Conservation (phyloP, 2,797 vertebrate genomes). For the Liparis tanakae region DNA sequence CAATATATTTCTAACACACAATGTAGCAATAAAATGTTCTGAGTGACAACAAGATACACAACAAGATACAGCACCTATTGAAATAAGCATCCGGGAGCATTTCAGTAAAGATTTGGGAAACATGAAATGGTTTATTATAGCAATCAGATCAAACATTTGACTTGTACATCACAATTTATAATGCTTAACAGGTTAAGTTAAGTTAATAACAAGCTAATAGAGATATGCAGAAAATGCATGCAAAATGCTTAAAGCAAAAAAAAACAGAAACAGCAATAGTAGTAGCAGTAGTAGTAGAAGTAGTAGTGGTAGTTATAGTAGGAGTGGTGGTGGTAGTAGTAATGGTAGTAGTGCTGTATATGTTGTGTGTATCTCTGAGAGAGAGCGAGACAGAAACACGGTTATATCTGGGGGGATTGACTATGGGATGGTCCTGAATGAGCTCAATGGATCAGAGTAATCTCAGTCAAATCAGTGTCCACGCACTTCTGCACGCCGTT, state of each 20-base stretch:
- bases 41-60: too few relatives aligned
- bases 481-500: slow-evolving; percentile 46
- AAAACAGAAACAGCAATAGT: too few relatives aligned
- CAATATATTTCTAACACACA: not conserved
- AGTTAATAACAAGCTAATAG: too few relatives aligned
- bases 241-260: not conserved
- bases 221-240: not conserved
- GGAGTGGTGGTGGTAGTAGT: too few relatives aligned
- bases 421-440: slow-evolving; percentile 26
- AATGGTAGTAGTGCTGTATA: not conserved
- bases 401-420: slow-evolving; percentile 31
- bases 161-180: not conserved
- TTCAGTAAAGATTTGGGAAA: not conserved
- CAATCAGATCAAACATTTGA: not conserved
- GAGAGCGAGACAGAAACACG: not conserved
- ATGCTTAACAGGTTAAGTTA: not conserved
- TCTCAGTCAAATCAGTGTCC: slow-evolving; percentile 71
- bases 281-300: too few relatives aligned
- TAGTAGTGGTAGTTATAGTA: not conserved
- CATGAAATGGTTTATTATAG: not conserved
- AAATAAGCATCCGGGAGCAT: not conserved
- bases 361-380: slow-evolving; percentile 3
- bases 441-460: slow-evolving; percentile 65
- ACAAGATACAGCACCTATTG: not conserved
- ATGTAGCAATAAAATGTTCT: not conserved